Evolutionary conservation across 2,113 vertebrate genomes (phyloP).

Genomic region (Raja brachyura): DNA sequence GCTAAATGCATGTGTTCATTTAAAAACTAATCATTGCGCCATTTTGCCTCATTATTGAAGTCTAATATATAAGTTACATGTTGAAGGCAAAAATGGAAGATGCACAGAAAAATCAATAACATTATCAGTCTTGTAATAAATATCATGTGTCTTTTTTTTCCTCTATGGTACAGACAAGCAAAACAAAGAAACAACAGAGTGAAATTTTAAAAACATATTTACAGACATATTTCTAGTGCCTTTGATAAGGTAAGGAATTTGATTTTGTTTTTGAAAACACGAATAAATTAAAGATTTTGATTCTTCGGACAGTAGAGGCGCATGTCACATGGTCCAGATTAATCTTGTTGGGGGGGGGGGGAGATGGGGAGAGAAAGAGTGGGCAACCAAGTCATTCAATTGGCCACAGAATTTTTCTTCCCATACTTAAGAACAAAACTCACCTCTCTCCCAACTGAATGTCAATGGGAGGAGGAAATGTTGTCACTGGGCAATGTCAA

Average conservation of each 20-base stretch:
- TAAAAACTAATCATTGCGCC: constrained; percentile 29
- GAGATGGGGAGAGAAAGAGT: neutral
- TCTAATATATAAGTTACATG: constrained; percentile 35
- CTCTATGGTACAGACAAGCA: constrained; percentile 27
- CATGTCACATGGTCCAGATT: neutral
- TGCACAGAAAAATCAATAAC: constrained; percentile 19
- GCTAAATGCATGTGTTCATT: constrained; percentile 12
- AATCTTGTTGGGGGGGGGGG: neutral
- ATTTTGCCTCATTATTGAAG: constrained; percentile 27
- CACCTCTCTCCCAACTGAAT: neutral
- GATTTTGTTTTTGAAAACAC: neutral
- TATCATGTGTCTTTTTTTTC: neutral
- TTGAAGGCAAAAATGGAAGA: constrained; percentile 31
- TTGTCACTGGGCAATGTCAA: neutral
- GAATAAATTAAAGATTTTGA: constrained; percentile 6
- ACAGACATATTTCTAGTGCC: constrained; percentile 28
- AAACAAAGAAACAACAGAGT: constrained; percentile 18
- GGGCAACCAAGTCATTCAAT: neutral
- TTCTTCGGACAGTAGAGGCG: neutral
- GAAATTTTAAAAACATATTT: constrained; percentile 15
- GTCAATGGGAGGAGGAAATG: too few relatives aligned
- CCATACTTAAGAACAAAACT: neutral
- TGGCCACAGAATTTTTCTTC: neutral
- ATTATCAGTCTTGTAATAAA: constrained; percentile 36
- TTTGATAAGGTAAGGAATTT: neutral